These are phyloP conservation scores for Aspidiotus destructor DNA, from an alignment of 2,888 invertebrate genomes.

Conservation along the genomic window DNA sequence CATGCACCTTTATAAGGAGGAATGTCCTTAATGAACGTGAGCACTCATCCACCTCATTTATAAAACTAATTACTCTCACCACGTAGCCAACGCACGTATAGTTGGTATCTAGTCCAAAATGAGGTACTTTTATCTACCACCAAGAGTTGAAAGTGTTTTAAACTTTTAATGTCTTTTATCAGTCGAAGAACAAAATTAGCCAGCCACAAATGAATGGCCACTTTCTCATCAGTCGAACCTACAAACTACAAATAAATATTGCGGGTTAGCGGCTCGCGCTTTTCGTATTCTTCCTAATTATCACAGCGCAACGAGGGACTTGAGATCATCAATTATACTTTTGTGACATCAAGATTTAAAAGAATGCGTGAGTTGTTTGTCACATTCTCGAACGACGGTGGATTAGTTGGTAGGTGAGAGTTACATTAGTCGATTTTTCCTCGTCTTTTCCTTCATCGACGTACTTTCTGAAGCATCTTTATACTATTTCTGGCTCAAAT, in stretches of 20 bases:
- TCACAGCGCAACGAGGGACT: neutral
- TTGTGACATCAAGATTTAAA: no score
- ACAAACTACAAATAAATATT: slow-evolving; percentile 15
- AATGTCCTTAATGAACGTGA: neutral
- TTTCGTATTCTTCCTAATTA: neutral
- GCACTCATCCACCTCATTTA: neutral
- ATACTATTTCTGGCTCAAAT: no score
- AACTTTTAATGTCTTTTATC: slow-evolving; percentile 32
- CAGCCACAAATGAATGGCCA: slow-evolving; percentile 28
- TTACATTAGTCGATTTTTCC: no score
- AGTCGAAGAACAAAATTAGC: slow-evolving; percentile 31
- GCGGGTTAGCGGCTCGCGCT: neutral
- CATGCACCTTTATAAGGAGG: no score
- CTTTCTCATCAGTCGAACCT: slow-evolving; percentile 25
- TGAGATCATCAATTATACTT: neutral
- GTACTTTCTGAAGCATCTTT: no score
- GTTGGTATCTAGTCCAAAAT: neutral
- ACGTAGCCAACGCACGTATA: neutral
- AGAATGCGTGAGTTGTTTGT: no score
- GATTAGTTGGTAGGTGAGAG: no score
- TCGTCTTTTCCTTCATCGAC: no score
- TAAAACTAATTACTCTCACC: neutral
- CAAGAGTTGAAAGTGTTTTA: neutral
- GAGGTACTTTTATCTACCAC: neutral
- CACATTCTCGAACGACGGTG: no score